Evolutionary conservation across 2,888 invertebrate genomes (phyloP).

Genomic region (Hypsopygia costalis): DNA sequence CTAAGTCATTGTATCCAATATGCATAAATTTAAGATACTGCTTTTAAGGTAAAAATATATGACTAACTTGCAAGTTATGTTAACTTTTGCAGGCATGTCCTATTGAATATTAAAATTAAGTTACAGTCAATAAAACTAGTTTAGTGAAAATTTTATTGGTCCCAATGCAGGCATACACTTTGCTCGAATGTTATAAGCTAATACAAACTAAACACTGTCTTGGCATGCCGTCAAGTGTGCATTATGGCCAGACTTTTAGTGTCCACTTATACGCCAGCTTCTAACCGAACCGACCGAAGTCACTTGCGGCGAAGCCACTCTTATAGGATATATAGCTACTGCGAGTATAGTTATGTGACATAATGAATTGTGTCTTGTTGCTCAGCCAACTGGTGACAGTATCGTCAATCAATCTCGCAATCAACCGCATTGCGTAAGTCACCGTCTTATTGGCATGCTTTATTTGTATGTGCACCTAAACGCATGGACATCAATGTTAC

Average conservation of each 20-base stretch:
- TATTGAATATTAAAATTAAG: neutral
- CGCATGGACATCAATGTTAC: constrained; percentile 60
- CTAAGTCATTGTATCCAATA: constrained; percentile 31
- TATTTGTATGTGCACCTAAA: constrained; percentile 55
- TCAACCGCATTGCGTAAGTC: constrained; percentile 96
- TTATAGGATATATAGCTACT: constrained; percentile 40
- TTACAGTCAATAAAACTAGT: neutral
- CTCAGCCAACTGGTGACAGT: constrained; percentile 96
- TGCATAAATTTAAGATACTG: constrained; percentile 29
- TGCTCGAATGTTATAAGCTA: neutral
- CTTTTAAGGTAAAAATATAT: constrained; percentile 21
- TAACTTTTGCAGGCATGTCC: constrained; percentile 2
- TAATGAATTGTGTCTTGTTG: constrained; percentile 76
- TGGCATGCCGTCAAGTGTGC: constrained; percentile 6
- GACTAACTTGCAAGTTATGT: constrained; percentile 29
- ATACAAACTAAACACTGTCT: neutral
- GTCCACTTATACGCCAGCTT: neutral
- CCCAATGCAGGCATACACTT: neutral
- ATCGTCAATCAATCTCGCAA: constrained; percentile 94
- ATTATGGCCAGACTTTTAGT: constrained; percentile 2
- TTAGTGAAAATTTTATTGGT: neutral
- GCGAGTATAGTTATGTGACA: constrained; percentile 70
- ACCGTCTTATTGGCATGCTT: constrained; percentile 61
- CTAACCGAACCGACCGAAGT: constrained; percentile 13
- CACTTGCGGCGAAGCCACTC: neutral